Conservation (phyloP, 1,140 invertebrate genomes). For the Lamellibrachia luymesi region DNA sequence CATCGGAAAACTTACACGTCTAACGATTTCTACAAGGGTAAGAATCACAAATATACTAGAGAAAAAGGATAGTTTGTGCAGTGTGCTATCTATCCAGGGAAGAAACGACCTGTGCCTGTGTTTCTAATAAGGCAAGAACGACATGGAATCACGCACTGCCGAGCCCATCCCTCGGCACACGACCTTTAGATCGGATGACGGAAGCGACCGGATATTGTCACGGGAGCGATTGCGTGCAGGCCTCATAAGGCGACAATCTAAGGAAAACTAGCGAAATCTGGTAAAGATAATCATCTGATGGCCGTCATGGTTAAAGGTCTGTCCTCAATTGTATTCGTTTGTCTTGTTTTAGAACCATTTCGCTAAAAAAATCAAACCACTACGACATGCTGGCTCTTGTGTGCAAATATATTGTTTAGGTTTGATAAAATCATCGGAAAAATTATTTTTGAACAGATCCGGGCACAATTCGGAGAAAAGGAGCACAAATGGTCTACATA, state of each 20-base stretch:
- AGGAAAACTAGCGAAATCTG: neutral
- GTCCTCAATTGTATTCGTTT: too few species aligned
- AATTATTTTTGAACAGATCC: too few species aligned
- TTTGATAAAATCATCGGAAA: too few species aligned
- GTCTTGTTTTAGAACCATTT: too few species aligned
- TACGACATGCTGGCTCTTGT: too few species aligned
- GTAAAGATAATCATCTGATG: neutral
- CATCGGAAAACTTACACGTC: neutral
- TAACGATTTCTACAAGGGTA: neutral
- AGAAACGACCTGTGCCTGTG: neutral
- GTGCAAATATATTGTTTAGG: too few species aligned
- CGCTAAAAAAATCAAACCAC: too few species aligned
- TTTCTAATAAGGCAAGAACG: neutral
- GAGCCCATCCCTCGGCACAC: neutral
- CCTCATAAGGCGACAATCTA: neutral
- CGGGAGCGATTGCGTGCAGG: neutral
- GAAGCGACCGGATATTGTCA: neutral
- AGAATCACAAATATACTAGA: neutral
- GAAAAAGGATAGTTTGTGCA: neutral
- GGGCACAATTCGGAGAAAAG: too few species aligned
- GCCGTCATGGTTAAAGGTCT: neutral
- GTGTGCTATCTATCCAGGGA: neutral
- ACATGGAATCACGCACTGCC: neutral
- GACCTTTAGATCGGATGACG: neutral
- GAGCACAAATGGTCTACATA: too few species aligned